These are phyloP conservation scores for Potamilus streckersoni DNA, from an alignment of 1,140 invertebrate genomes.

Conservation along the genomic window DNA sequence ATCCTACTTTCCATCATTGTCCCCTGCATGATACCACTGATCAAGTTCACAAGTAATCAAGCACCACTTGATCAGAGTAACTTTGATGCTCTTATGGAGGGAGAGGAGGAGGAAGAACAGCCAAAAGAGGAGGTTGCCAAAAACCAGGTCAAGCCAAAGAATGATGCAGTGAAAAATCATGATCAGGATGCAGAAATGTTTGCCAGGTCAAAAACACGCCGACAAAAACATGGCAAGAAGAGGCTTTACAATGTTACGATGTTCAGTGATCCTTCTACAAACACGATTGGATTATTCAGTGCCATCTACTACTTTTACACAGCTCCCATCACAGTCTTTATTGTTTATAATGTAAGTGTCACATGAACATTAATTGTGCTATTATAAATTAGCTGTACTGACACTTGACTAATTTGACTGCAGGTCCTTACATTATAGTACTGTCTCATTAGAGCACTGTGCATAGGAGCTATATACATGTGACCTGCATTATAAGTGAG, in stretches of 20 bases:
- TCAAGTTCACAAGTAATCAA: constrained; percentile 55
- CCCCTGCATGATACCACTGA: constrained; percentile 52
- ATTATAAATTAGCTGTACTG: no score
- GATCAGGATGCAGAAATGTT: constrained; percentile 33
- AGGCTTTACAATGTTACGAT: constrained; percentile 45
- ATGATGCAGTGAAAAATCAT: neutral
- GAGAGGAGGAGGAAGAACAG: constrained; percentile 12
- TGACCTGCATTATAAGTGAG: no score
- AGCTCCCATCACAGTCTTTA: constrained; percentile 55
- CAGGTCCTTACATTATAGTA: no score
- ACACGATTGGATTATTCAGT: constrained; percentile 41
- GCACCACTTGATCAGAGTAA: constrained; percentile 26
- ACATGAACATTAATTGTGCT: no score
- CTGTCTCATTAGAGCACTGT: no score
- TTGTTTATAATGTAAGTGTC: constrained; percentile 41
- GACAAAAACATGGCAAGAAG: constrained; percentile 17
- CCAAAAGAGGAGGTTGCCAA: constrained; percentile 11
- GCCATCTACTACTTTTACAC: constrained; percentile 60
- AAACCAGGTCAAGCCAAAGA: no score
- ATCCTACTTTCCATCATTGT: constrained; percentile 49
- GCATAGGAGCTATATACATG: no score
- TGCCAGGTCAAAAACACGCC: constrained; percentile 27
- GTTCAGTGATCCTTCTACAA: constrained; percentile 24
- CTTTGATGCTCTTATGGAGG: constrained; percentile 27
- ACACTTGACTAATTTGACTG: no score